Base-by-base conservation (phyloP, 1,140 invertebrate genomes). In the Drosophila pandora region DNA sequence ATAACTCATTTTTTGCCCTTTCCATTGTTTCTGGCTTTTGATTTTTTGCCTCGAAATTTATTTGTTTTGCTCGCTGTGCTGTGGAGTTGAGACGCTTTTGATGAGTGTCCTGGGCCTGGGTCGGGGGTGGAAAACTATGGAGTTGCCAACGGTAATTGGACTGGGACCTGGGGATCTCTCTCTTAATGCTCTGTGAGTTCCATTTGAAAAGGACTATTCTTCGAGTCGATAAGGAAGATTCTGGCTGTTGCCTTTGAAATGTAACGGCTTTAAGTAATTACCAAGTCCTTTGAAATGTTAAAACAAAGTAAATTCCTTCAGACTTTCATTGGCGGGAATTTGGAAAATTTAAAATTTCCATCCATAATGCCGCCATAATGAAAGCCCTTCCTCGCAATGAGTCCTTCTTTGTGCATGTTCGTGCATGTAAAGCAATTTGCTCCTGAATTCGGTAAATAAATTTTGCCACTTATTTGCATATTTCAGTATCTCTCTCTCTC, bases 401-500 rank as follows among this genome's bases (percentile, higher is more conserved):
- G 39, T 60, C 9, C 13, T 43, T 60, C 23, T 45, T 17, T 56
- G 22, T 25, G 10, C 8, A 9, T 12, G 23, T 28, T 5, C 21
- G 13, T 34, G 5, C 30, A 37, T 43, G 21, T 64, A 41, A 43
- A 37, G 22, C 64, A 47, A 48, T 69, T 56, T 57, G 32, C 64
- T 62, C 45, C 48, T 52, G 49, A 73, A 73, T 47, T 73, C 25
- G 28, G 56, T 34, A 71, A 72, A 61, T 60, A 57, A 68, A 85
- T 70, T 81, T 77, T 74, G 77, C 72, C 62, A 76, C 73, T 81
- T 85, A 77, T 80, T 85, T 81, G 81, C 82, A 85, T 85, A 71
- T 87, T 81, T 81, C 63, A 56, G 64, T 77, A 54, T 56, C 77
- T 80, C 48, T 47, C 25, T 41, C 37, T 47, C 22, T 32, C 10